Percentiles rank a stretch among this genome's conserved stretches.
Conservation (phyloP, 2,888 invertebrate genomes). For the Eulithis prunata region DNA sequence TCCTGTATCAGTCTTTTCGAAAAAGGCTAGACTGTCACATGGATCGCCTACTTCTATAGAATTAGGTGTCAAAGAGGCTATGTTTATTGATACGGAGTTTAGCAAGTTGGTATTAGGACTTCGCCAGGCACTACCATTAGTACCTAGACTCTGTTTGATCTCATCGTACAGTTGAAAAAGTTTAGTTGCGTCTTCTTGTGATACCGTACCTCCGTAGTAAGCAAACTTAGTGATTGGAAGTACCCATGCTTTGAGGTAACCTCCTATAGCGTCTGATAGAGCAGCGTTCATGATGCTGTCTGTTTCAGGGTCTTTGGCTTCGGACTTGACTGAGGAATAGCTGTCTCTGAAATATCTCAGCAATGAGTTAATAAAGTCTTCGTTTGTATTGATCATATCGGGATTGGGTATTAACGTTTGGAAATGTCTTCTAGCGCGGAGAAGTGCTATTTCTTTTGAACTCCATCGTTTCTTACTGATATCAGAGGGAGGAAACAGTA, state of each 20-base stretch:
- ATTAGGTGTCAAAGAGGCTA: conserved; percentile 43
- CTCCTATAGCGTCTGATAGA: conserved; percentile 82
- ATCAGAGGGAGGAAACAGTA: conserved; percentile 60
- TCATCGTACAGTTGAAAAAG: conserved; percentile 83
- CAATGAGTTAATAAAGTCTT: conserved; percentile 55
- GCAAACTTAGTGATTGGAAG: conserved; percentile 85
- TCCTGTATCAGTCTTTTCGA: conserved; percentile 57
- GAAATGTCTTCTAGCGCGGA: conserved; percentile 62
- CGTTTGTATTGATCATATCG: conserved; percentile 50
- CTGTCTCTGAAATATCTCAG: conserved; percentile 59
- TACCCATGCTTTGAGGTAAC: conserved; percentile 85
- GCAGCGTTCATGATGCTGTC: conserved; percentile 63
- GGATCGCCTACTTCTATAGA: conserved; percentile 50
- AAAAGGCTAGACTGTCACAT: conserved; percentile 62
- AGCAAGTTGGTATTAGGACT: conserved; percentile 54
- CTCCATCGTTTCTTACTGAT: conserved; percentile 56
- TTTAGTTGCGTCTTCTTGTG: conserved; percentile 80
- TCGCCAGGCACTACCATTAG: conserved; percentile 85
- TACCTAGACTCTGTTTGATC: conserved; percentile 82
- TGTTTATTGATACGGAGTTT: conserved; percentile 54
- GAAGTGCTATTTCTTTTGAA: conserved; percentile 51
- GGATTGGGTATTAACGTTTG: conserved; percentile 63
- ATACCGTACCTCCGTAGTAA: conserved; percentile 86
- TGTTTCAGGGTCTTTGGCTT: conserved; percentile 48
- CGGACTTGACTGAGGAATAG: conserved; percentile 55